A percentile compares a stretch with the other conserved stretches of the same genome.
Conservation (phyloP, 2,888 invertebrate species). For the Nasonia oneida region DNA sequence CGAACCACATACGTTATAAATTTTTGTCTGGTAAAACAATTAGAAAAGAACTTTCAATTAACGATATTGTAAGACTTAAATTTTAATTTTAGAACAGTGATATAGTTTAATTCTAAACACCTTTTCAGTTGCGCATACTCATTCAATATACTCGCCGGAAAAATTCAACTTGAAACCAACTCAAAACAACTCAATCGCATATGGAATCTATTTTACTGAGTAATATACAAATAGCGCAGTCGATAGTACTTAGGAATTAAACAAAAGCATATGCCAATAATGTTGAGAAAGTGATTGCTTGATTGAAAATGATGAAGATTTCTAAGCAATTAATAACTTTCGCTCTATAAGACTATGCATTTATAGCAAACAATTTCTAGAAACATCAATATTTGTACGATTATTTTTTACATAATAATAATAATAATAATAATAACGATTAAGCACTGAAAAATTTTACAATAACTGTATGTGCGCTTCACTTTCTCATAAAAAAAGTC, state of each 20-base stretch:
- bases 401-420: conserved; percentile 36
- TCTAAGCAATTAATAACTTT: neutral
- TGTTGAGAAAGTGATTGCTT: conserved; percentile 26
- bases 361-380: neutral
- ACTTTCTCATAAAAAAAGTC: conserved; percentile 26
- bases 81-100: neutral
- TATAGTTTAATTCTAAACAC: neutral
- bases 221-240: neutral
- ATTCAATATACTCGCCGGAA: neutral
- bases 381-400: conserved; percentile 27
- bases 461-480: conserved; percentile 20
- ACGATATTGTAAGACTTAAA: neutral
- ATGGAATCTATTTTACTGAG: conserved; percentile 5
- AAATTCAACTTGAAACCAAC: neutral
- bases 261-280: neutral
- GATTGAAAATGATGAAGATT: neutral
- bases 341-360: neutral
- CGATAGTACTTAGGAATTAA: neutral
- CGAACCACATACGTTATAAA: neutral
- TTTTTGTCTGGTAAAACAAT: neutral
- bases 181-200: neutral
- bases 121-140: neutral
- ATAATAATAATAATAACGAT: neutral
- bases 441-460: conserved; percentile 15
- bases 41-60: neutral